These are phyloP conservation scores for Oligia strigilis DNA, from an alignment of 2,888 invertebrate genomes.

Conservation along the genomic window DNA sequence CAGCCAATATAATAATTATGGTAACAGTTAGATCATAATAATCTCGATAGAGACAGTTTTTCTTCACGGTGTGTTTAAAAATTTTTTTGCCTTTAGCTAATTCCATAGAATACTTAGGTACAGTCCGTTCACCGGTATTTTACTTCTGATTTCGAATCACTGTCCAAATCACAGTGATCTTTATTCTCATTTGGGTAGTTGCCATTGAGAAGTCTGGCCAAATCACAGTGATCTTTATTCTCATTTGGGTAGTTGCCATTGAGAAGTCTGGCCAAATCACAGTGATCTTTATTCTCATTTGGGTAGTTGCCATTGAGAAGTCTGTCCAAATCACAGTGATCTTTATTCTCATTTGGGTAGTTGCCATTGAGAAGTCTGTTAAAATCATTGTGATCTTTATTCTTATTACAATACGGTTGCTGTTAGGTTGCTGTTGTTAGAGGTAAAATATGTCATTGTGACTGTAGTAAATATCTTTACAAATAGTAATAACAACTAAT, in stretches of 20 bases:
- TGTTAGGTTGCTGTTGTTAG: neutral
- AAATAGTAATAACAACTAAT: conserved; percentile 6
- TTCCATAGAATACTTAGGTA: neutral
- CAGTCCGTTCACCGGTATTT: neutral
- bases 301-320: neutral
- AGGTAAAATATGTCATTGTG: neutral
- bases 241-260: neutral
- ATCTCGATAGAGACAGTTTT: neutral
- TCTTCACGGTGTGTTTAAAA: neutral
- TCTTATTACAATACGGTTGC: neutral
- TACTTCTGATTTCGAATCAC: neutral
- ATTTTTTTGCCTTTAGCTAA: neutral
- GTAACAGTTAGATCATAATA: neutral
- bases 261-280: neutral
- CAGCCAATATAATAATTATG: neutral
- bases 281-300: neutral
- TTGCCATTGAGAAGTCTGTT: neutral
- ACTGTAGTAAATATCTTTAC: neutral
- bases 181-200: neutral
- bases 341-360: neutral
- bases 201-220: neutral
- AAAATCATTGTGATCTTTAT: neutral
- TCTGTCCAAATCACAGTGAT: neutral
- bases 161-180: neutral
- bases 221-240: neutral